These are phyloP conservation scores for Agrilus planipennis DNA, from an alignment of 1,140 invertebrate species.

Conservation along the genomic window DNA sequence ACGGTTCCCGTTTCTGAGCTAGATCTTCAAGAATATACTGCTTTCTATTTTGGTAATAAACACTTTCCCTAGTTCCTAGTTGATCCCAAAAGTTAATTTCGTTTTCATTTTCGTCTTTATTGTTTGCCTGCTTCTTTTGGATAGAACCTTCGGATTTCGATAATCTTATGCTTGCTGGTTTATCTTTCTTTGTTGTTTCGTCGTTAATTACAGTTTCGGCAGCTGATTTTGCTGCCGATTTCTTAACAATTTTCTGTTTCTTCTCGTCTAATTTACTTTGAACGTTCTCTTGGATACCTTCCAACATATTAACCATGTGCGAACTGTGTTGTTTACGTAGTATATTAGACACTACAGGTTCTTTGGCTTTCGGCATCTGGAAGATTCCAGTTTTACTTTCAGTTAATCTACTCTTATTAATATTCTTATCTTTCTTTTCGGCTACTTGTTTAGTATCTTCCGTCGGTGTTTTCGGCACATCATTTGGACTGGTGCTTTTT, in stretches of 20 bases:
- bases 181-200: background rate
- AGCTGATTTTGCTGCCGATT: background rate
- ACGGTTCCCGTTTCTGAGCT: too few relatives aligned
- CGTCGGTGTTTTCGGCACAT: background rate
- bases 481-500: background rate
- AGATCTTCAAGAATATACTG: too few relatives aligned
- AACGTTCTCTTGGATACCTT: conserved; percentile 7
- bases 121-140: background rate
- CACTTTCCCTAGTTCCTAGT: conserved; percentile 41
- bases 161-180: background rate
- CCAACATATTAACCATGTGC: conserved; percentile 13
- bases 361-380: conserved; percentile 14
- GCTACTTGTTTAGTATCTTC: conserved; percentile 3
- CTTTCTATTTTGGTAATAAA: conserved; percentile 38
- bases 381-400: conserved; percentile 13
- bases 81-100: conserved; percentile 40
- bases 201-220: background rate
- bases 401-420: conserved; percentile 2
- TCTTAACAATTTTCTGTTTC: too few relatives aligned
- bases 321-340: conserved; percentile 9
- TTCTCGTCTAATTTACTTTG: background rate
- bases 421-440: conserved; percentile 5
- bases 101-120: conserved; percentile 15
- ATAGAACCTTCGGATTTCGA: background rate
- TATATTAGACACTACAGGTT: conserved; percentile 18